Evolutionary conservation across 2,113 vertebrate genomes (phyloP).

Genomic region (Neotragus pygmaeus): DNA sequence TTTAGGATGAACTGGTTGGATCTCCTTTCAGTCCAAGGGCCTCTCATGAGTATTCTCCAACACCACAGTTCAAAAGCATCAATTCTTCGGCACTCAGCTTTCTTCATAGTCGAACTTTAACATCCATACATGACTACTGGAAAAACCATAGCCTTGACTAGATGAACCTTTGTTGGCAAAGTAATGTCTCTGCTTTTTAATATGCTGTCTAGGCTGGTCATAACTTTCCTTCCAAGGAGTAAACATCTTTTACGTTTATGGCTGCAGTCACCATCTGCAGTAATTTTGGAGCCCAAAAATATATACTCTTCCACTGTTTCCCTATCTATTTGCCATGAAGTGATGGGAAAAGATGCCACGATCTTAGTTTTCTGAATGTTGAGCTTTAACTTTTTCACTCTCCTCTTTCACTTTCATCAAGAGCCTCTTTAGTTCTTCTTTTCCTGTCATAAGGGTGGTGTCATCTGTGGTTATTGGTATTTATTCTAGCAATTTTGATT

Average conservation of each 20-base stretch:
- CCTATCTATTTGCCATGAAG: neutral
- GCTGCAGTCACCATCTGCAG: neutral
- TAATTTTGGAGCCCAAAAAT: neutral
- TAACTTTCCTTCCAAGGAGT: neutral
- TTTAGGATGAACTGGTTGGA: neutral
- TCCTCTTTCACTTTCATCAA: neutral
- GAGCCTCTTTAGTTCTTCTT: neutral
- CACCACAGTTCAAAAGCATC: neutral
- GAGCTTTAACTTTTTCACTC: neutral
- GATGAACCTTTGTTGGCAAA: rapidly evolving
- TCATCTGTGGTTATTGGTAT: neutral
- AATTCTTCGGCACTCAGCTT: rapidly evolving
- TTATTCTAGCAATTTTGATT: neutral
- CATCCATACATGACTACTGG: neutral
- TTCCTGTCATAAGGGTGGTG: neutral
- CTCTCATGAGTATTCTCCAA: neutral
- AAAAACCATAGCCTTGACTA: neutral
- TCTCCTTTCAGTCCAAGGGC: neutral
- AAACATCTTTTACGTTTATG: neutral
- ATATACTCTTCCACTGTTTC: neutral
- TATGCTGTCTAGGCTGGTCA: neutral
- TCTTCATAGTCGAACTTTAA: neutral
- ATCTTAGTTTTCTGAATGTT: neutral
- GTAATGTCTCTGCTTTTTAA: neutral
- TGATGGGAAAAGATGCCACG: neutral